These are phyloP conservation scores for Paracyclopina nana DNA, from an alignment of 1,140 invertebrate species.

Conservation along the genomic window DNA sequence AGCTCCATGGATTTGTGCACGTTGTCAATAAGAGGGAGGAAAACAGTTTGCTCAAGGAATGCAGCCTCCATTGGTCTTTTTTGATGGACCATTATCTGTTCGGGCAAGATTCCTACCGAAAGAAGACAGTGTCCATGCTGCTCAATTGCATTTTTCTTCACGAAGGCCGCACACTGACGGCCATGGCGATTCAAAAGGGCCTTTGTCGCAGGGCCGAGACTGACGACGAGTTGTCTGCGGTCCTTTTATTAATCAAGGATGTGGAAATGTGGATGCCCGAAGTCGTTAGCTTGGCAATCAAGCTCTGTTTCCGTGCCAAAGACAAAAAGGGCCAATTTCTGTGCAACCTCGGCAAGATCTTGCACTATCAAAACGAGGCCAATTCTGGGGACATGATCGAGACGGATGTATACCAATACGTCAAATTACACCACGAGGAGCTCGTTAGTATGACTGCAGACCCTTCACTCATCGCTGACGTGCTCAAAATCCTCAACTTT, in stretches of 20 bases:
- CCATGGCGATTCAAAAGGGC: not conserved
- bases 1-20: not conserved
- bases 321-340: not conserved
- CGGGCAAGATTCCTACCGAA: not conserved
- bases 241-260: constrained; percentile 7
- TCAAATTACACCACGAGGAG: no score
- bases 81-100: not conserved
- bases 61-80: not conserved
- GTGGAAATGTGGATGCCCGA: constrained; percentile 3
- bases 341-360: not conserved
- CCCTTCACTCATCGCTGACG: not conserved
- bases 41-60: not conserved
- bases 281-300: not conserved
- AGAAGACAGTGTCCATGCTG: not conserved
- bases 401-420: no score
- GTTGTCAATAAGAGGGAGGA: no score
- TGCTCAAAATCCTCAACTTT: not conserved
- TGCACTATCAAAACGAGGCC: not conserved
- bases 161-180: not conserved
- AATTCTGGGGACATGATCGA: not conserved
- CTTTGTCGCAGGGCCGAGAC: not conserved
- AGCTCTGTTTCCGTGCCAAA: not conserved
- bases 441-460: no score
- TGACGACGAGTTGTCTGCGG: not conserved
- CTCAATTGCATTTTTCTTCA: not conserved